phyloP scores from a whole-genome alignment of 2,113 vertebrate species.

The Heliornis fulica region DNA sequence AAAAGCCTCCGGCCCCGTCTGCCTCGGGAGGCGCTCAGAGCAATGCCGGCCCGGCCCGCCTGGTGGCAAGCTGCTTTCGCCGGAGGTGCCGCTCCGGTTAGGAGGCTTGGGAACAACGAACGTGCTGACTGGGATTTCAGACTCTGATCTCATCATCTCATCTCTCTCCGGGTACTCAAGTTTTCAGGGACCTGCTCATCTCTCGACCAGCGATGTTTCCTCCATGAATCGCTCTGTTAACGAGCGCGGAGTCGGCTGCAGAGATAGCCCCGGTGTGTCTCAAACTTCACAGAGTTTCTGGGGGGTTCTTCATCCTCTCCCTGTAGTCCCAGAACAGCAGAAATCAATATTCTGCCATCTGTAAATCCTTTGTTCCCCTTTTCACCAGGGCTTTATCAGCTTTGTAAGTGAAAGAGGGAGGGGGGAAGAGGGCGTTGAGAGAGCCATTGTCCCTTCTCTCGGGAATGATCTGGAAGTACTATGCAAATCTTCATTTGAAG shows the following conservation, averaged over 20 bases:
- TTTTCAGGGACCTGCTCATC: not conserved
- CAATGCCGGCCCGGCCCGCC: conserved; percentile 58
- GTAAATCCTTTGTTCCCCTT: conserved; percentile 49
- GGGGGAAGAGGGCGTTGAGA: not conserved
- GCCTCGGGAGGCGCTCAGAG: not conserved
- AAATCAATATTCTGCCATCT: conserved; percentile 60
- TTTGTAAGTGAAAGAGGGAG: not conserved
- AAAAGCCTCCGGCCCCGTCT: not conserved
- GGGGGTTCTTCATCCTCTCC: not conserved
- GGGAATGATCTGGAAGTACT: conserved; percentile 54
- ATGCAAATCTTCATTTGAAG: conserved; percentile 70
- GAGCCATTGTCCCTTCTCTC: conserved; percentile 48
- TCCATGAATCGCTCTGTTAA: not conserved
- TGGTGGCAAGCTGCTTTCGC: conserved; percentile 70
- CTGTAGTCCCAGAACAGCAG: not conserved
- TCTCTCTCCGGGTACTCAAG: not conserved
- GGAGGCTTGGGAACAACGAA: not conserved
- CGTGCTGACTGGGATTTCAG: not conserved
- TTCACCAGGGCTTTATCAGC: conserved; percentile 33
- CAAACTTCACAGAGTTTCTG: conserved; percentile 23
- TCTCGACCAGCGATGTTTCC: not conserved
- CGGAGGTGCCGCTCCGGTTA: not conserved
- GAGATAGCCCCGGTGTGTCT: not conserved
- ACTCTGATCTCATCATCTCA: not conserved
- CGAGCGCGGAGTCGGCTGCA: not conserved